These are phyloP conservation scores for Heliornis fulica DNA, from an alignment of 2,113 vertebrate species.

Conservation along the genomic window DNA sequence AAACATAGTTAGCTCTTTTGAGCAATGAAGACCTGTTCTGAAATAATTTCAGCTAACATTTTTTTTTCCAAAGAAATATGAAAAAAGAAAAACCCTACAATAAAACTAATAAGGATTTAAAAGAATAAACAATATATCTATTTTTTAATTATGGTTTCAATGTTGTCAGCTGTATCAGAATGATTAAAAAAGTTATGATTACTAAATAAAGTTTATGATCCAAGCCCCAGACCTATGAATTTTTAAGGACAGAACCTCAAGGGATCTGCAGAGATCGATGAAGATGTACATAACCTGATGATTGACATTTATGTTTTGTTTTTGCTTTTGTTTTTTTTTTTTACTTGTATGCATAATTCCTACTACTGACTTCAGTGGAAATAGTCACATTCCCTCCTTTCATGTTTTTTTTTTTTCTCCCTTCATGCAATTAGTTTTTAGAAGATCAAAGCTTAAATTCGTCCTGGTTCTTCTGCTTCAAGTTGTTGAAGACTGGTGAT, in stretches of 20 bases:
- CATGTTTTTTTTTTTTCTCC: constrained; percentile 27
- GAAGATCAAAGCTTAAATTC: constrained; percentile 47
- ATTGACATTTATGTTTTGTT: constrained; percentile 30
- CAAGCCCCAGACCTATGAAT: not conserved
- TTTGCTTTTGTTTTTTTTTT: no score
- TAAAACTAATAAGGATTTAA: not conserved
- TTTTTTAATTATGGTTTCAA: not conserved
- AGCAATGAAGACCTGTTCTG: not conserved
- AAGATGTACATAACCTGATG: not conserved
- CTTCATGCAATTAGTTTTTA: constrained; percentile 25
- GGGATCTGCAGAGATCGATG: not conserved
- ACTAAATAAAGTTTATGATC: constrained; percentile 27
- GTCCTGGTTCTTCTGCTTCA: not conserved
- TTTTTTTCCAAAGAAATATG: not conserved
- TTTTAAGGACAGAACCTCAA: constrained; percentile 40
- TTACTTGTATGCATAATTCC: constrained; percentile 5
- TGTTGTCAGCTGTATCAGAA: not conserved
- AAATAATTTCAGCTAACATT: not conserved
- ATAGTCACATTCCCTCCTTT: constrained; percentile 19
- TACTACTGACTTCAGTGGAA: constrained; percentile 27
- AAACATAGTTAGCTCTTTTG: not conserved
- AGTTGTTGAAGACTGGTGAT: constrained; percentile 9
- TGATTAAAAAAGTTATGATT: not conserved
- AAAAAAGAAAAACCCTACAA: not conserved
- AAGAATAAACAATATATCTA: not conserved